Base-by-base conservation (phyloP, 2,113 vertebrate species). In the Podiceps cristatus region DNA sequence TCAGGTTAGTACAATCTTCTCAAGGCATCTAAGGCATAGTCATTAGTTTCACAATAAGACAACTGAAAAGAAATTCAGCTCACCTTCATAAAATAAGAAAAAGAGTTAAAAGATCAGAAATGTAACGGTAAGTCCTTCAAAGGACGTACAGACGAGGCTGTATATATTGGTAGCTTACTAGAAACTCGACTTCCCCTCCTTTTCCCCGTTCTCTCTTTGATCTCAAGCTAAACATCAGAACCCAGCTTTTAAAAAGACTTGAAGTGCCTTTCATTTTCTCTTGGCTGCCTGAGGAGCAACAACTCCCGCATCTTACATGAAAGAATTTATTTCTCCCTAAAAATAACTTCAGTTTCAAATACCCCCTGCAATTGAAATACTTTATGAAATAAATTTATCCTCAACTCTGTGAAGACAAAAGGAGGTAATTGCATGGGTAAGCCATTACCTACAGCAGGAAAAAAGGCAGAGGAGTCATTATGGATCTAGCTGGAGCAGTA, bases 211-310 rank as follows among this genome's bases (percentile, higher is more conserved):
- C 69, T 91, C 66, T 84, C 96, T 98, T 98, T 98, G 97, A 98
- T 98, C 97, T 98, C 94, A 75, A 98, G 92, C 97, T 98, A 97
- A 98, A 98, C 95, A 97, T 98, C 97, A 98, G 97, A 98, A 98
- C 89, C 79, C 79, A 96, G 96, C 94, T 98, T 98, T 98, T 98
- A 97, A 98, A 98, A 97, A 96, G 97, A 92, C 82, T 98, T 94
- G 88, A 98, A 98, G 94, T 96, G 95, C 60, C 95, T 98, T 98
- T 98, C 98, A 98, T 98, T 98, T 98, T 96, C 88, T 92, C 77
- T 96, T 47, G 6, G 96, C 95, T 96, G 98, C 98, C 97, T 82
- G 95, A 98, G 97, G 97, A 98, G 93, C 88, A 98, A 97, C 94
- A 97, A 87, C 93, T 96, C 96, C 95, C 3, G 37, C 92, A 94